Evolutionary conservation across 2,113 vertebrate genomes (phyloP).

Genomic region (Haplochromis vanheusdeni): DNA sequence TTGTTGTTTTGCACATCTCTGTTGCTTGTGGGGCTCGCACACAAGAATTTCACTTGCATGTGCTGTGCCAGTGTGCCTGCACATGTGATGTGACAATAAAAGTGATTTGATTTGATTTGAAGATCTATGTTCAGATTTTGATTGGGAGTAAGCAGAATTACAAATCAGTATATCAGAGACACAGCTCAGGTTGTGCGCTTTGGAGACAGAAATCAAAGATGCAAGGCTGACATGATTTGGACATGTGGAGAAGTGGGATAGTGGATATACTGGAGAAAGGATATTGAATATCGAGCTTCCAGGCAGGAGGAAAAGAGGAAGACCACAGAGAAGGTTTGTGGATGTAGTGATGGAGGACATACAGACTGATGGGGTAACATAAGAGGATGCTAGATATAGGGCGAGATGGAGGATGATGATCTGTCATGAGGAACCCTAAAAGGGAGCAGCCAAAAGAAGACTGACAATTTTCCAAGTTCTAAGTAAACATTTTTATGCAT

Average conservation of each 20-base stretch:
- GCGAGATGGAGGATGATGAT: neutral
- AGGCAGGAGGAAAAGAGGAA: neutral
- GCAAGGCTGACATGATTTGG: neutral
- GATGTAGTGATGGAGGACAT: neutral
- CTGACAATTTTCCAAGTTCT: neutral
- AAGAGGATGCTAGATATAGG: neutral
- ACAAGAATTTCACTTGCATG: no score
- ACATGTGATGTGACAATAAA: no score
- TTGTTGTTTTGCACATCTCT: no score
- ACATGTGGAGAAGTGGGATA: neutral
- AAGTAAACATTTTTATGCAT: neutral
- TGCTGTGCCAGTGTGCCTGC: no score
- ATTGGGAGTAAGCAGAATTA: neutral
- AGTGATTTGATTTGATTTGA: no score
- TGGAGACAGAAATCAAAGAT: neutral
- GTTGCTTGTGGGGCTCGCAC: no score
- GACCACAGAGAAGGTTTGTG: neutral
- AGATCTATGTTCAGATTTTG: neutral
- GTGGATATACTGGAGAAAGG: neutral
- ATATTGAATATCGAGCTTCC: neutral
- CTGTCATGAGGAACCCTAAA: neutral
- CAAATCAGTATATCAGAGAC: neutral
- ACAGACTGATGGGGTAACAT: neutral
- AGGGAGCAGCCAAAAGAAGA: neutral
- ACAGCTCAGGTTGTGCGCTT: neutral